Evolutionary conservation across 2,888 invertebrate genomes (phyloP).

Genomic region (Gymnosoma rotundatum): DNA sequence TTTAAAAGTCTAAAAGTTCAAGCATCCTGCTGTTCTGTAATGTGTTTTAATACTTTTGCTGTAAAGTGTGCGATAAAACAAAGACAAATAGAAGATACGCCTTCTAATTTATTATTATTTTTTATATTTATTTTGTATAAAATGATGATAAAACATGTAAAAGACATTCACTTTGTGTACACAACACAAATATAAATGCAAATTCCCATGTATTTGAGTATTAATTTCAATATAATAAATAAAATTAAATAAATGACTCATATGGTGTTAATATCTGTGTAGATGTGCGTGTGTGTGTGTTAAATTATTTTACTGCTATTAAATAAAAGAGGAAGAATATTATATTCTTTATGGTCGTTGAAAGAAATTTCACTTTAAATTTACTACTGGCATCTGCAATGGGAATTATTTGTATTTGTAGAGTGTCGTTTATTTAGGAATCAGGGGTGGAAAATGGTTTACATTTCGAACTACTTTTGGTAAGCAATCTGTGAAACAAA

Average conservation of each 20-base stretch:
- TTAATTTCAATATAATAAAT: conserved; percentile 14
- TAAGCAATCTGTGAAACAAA: neutral
- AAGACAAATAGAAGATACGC: conserved; percentile 41
- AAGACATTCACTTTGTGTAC: conserved; percentile 11
- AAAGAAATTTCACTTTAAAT: conserved; percentile 49
- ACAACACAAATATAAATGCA: conserved; percentile 3
- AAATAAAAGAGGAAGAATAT: neutral
- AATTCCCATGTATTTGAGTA: neutral
- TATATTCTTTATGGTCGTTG: conserved; percentile 4
- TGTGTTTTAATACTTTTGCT: neutral
- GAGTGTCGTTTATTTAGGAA: neutral
- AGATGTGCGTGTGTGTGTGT: neutral
- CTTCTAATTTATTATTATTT: conserved; percentile 49
- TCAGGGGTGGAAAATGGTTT: conserved; percentile 18
- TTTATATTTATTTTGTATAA: neutral
- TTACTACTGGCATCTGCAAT: conserved; percentile 56
- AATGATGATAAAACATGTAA: conserved; percentile 41
- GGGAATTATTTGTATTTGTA: conserved; percentile 56
- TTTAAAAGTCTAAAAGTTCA: too few species aligned
- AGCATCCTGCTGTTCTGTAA: neutral
- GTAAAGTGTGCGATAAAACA: conserved; percentile 1
- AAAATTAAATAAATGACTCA: conserved; percentile 48
- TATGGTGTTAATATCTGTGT: conserved; percentile 29
- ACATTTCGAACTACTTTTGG: neutral
- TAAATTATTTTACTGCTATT: neutral